Evolutionary conservation across 2,797 vertebrate species (phyloP), one percentile per base, ranked within the genome.

Genomic region (Parotocinclus haroldoi): DNA sequence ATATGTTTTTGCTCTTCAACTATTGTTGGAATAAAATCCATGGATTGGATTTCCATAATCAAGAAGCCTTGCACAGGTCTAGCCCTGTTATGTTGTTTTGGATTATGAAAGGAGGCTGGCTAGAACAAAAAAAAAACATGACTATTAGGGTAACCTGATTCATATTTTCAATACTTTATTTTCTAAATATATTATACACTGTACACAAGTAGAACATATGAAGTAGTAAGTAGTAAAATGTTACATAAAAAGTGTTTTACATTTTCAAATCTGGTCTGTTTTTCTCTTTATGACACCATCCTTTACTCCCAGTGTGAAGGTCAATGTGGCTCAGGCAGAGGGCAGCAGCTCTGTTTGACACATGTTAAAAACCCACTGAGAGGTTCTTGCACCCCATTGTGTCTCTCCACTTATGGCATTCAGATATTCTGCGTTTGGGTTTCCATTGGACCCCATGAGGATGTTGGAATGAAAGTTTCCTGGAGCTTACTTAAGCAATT

Each of bases 401-500:
- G 49, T 40, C 40, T 78, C 69, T 66, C 66, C 37, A 52, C 59
- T 74, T 71, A 70, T 66, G 11, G 62, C 61, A 58, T 50, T 40
- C 42, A 66, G 70, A 73, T 68, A 55, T 9, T 36, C 65, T 67
- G 58, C 72, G 12, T 72, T 75, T 77, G 63, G 59, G 69, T 78
- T 78, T 76, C 73, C 68, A 75, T 39, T 8, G 45, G 36, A 59
- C 53, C 79, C 73, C 68, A 4, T 9, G 79, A 78, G 79, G 68
- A 76, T 73, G 51, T 36, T 75, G 75, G 79, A 80, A 80, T 80
- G 66, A 76, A 75, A 80, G 58, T 78, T 78, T 80, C 77, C 79
- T 76, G 75, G 77, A 77, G 68, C 63, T 70, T 68, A 61, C 38
- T 63, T 68, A 57, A 75, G 67, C 58, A 53, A 65, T 62, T 63